These are phyloP conservation scores for Origma solitaria DNA, from an alignment of 2,113 vertebrate species.

Conservation along the genomic window DNA sequence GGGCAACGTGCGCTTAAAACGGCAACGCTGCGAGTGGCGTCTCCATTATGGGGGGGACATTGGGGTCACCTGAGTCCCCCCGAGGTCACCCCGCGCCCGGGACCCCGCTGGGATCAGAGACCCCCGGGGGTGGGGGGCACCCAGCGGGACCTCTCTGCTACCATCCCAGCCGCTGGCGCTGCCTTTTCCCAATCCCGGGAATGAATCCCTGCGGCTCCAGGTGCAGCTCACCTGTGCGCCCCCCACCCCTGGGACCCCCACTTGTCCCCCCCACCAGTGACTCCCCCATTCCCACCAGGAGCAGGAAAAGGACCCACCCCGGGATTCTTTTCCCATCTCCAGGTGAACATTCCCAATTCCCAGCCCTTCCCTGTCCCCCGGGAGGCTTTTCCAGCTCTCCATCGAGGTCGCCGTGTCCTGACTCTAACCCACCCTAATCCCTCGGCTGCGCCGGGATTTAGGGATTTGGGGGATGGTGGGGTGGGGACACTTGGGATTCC, in stretches of 20 bases:
- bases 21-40: no score
- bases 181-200: not conserved
- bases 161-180: not conserved
- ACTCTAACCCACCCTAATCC: not conserved
- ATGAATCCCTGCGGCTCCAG: no score
- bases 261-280: no score
- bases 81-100: not conserved
- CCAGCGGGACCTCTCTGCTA: not conserved
- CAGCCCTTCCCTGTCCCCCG: not conserved
- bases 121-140: not conserved
- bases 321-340: not conserved
- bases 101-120: not conserved
- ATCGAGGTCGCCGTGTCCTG: not conserved
- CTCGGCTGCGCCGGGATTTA: not conserved
- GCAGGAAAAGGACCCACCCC: not conserved
- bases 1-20: not conserved
- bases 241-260: no score
- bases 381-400: not conserved
- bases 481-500: not conserved
- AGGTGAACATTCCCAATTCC: not conserved
- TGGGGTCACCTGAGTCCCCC: not conserved
- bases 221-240: no score
- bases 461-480: not conserved
- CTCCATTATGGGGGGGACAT: not conserved
- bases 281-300: not conserved